Percentiles rank a stretch among this genome's conserved stretches.
Conservation (phyloP, 2,797 vertebrate species). For the Cephalopachus bancanus region DNA sequence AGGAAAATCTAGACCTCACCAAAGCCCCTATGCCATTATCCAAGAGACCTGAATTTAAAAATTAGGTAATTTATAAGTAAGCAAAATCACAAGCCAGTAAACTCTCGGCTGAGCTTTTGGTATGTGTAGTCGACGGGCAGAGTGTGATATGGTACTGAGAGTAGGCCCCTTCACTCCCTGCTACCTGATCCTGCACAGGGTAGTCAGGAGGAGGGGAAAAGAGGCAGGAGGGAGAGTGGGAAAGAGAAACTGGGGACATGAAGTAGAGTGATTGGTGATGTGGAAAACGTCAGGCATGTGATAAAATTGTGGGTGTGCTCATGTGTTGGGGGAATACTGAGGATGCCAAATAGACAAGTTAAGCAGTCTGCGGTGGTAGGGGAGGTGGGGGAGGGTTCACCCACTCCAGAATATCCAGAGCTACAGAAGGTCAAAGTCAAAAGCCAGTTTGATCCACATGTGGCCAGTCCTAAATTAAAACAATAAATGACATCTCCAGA, state of each 20-base stretch:
- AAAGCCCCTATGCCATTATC: neutral
- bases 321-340: no score
- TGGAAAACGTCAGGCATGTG: neutral
- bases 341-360: accelerated
- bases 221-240: neutral
- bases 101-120: neutral
- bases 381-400: neutral
- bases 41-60: slow-evolving; percentile 20
- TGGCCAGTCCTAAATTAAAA: neutral
- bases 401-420: neutral
- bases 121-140: neutral
- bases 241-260: neutral
- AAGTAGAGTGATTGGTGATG: neutral
- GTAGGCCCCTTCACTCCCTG: accelerated
- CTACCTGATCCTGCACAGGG: neutral
- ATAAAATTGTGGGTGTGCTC: neutral
- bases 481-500: neutral
- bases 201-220: neutral
- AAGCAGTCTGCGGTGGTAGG: neutral
- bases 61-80: neutral
- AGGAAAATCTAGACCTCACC: neutral
- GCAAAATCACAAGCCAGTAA: slow-evolving; percentile 5
- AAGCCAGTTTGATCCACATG: neutral
- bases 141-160: neutral
- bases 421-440: neutral